Conservation (phyloP, 2,888 invertebrate species). For the Drosophila diplacantha region DNA sequence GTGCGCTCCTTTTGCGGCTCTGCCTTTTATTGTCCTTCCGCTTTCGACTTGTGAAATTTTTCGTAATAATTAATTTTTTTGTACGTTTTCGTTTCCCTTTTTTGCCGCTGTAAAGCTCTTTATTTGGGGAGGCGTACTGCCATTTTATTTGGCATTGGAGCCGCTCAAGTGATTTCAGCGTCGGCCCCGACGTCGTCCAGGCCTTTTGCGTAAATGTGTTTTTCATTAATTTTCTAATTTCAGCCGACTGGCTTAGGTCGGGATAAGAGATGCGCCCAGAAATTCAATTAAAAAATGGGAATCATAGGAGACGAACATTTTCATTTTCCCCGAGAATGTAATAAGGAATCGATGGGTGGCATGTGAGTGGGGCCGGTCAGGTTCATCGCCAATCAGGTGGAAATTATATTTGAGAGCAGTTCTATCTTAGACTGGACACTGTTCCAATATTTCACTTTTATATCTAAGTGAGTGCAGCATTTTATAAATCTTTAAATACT, state of each 20-base stretch:
- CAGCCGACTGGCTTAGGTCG: slow-evolving; percentile 55
- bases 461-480: background rate
- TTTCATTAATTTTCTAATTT: slow-evolving; percentile 63
- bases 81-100: slow-evolving; percentile 32
- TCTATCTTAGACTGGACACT: no score
- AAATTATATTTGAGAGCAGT: slow-evolving; percentile 4
- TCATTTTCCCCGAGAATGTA: slow-evolving; percentile 12
- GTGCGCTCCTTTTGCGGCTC: slow-evolving; percentile 40
- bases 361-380: background rate
- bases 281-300: slow-evolving; percentile 64
- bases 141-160: slow-evolving; percentile 45
- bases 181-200: slow-evolving; percentile 15
- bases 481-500: slow-evolving; percentile 4
- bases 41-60: slow-evolving; percentile 65
- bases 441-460: background rate
- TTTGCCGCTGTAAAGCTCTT: slow-evolving; percentile 14
- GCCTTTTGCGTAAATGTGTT: slow-evolving; percentile 47
- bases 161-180: slow-evolving; percentile 60
- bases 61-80: slow-evolving; percentile 67
- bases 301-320: slow-evolving; percentile 24
- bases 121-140: slow-evolving; percentile 6
- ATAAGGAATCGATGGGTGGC: slow-evolving; percentile 7
- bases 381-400: slow-evolving; percentile 14
- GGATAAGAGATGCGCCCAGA: slow-evolving; percentile 36
- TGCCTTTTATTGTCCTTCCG: slow-evolving; percentile 66